Base-by-base conservation (phyloP, 2,113 vertebrate genomes). In the Acanthochromis polyacanthus region DNA sequence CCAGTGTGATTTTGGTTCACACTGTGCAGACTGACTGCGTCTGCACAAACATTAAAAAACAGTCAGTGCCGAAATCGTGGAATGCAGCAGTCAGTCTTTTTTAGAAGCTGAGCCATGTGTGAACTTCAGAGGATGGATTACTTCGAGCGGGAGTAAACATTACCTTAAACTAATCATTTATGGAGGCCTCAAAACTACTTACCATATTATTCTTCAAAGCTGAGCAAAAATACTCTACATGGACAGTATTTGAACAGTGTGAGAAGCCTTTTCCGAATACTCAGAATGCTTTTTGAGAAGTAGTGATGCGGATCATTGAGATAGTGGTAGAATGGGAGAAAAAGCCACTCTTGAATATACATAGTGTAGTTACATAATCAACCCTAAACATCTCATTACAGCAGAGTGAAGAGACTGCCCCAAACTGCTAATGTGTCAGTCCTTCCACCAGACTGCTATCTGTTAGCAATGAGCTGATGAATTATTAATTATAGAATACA, bases 401-500 rank as follows among this genome's bases (percentile, higher is more conserved):
- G 63, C 12, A 57, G 75, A 67, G 71, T 68, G 61, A 90, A 90
- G 71, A 85, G 82, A 91, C 79, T 91, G 56, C 30, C 55, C 70
- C 55, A 45, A 70, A 82, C 73, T 76, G 71, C 77, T 89, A 81
- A 81, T 64, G 78, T 89, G 80, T 89, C 84, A 71, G 73, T 86
- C 76, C 78, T 77, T 84, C 69, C 71, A 65, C 51, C 84, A 84
- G 83, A 85, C 88, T 81, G 72, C 82, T 91, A 83, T 93, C 91
- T 83, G 86, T 89, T 93, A 72, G 84, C 85, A 78, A 93, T 82
- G 78, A 89, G 85, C 79, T 64, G 78, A 91, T 95, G 86, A 94
- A 94, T 95, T 93, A 93, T 94, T 93, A 92, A 94, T 93, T 91
- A 93, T 89, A 90, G 91, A 93, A 94, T 89, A 94, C 87, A 87